Evolutionary conservation across 2,888 invertebrate genomes (phyloP).

Genomic region (Torymus aiolomorphi): DNA sequence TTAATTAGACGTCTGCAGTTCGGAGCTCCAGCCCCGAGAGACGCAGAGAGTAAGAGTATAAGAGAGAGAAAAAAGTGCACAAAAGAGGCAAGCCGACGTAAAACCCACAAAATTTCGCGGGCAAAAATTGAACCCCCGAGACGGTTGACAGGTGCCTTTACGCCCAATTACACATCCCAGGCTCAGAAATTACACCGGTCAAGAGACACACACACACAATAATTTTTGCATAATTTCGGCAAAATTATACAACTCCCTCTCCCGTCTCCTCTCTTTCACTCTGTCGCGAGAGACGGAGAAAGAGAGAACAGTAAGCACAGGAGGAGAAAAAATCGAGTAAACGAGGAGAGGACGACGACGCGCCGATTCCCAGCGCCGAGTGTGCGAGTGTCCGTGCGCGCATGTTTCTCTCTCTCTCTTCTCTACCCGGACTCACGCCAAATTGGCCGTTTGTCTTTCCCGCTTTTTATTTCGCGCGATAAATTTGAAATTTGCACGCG

Average conservation of each 20-base stretch:
- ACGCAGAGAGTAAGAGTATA: background rate
- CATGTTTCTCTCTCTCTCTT: too few relatives aligned
- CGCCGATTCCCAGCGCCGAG: conserved; percentile 15
- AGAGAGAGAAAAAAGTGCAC: background rate
- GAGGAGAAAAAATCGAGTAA: background rate
- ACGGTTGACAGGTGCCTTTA: background rate
- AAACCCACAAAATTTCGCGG: background rate
- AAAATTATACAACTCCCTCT: conserved; percentile 35
- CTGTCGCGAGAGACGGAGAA: too few relatives aligned
- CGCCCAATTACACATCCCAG: conserved; percentile 15
- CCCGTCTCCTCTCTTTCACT: too few relatives aligned
- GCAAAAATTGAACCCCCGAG: background rate
- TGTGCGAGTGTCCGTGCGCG: conserved; percentile 22
- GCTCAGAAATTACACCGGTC: conserved; percentile 22
- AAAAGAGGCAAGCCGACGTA: conserved; percentile 12
- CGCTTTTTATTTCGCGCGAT: conserved; percentile 55
- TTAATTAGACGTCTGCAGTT: too few relatives aligned
- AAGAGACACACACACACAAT: conserved; percentile 1
- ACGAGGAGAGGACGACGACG: background rate
- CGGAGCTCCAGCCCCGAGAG: background rate
- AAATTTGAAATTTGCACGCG: conserved; percentile 56
- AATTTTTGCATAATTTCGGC: conserved; percentile 47
- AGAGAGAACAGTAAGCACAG: background rate
- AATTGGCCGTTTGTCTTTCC: conserved; percentile 56
- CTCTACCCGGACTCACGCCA: conserved; percentile 5